phyloP scores from a whole-genome alignment of 2,797 vertebrate genomes.

The Oceanodroma leucorhoa region DNA sequence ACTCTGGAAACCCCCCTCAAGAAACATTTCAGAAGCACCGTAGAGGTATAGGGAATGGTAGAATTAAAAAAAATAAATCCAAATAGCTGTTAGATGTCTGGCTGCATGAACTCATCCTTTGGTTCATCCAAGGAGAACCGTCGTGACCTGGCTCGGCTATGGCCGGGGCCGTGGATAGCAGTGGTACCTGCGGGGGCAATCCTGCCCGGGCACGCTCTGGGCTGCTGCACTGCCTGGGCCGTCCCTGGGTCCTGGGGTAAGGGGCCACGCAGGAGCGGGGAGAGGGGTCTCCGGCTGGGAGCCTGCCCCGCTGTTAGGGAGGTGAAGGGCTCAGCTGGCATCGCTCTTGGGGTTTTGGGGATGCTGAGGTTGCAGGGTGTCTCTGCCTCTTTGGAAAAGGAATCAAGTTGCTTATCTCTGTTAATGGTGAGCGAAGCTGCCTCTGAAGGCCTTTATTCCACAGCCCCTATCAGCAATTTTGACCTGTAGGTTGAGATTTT shows the following conservation, averaged over 20 bases:
- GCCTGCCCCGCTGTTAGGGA: neutral
- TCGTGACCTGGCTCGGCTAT: neutral
- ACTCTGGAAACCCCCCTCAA: neutral
- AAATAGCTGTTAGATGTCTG: neutral
- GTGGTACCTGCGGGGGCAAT: accelerated
- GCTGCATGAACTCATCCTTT: neutral
- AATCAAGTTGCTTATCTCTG: neutral
- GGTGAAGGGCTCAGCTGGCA: neutral
- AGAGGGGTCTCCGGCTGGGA: neutral
- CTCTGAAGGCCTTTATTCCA: neutral
- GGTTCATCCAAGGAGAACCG: neutral
- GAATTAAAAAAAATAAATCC: neutral
- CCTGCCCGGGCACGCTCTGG: no score
- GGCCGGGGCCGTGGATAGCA: neutral
- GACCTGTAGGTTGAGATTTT: neutral
- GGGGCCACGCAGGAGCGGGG: neutral
- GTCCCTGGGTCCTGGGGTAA: no score
- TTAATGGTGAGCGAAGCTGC: neutral
- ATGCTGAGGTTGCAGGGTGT: neutral
- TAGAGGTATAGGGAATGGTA: neutral
- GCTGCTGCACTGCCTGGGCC: neutral
- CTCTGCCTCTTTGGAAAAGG: neutral
- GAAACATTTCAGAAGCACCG: neutral
- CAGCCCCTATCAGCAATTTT: neutral
- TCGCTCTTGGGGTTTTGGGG: neutral